A percentile compares a stretch with the other conserved stretches of the same genome.
Conservation (phyloP, 1,140 invertebrate genomes). For the Conus betulinus region DNA sequence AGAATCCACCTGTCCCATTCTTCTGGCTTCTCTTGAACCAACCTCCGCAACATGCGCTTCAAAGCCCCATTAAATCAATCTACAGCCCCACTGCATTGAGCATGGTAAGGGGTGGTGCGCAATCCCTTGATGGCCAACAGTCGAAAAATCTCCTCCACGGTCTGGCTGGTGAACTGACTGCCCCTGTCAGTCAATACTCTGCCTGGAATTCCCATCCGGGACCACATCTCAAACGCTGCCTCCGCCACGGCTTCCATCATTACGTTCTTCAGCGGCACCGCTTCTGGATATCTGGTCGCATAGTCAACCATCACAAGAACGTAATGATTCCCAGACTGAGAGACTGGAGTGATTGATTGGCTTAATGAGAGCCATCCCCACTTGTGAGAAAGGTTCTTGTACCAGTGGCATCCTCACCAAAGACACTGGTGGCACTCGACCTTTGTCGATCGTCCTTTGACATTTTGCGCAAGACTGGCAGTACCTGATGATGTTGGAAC, state of each 20-base stretch:
- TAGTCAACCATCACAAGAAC: background rate
- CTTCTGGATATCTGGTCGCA: background rate
- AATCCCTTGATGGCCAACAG: slow-evolving; percentile 37
- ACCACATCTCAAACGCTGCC: slow-evolving; percentile 37
- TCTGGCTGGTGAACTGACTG: background rate
- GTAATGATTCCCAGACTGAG: background rate
- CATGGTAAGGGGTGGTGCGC: slow-evolving; percentile 41
- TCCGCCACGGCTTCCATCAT: slow-evolving; percentile 38
- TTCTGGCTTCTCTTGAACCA: slow-evolving; percentile 54
- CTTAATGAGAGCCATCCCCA: background rate
- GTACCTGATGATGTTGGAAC: no score
- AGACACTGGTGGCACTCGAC: no score
- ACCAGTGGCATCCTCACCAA: no score
- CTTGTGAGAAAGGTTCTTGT: background rate
- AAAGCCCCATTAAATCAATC: slow-evolving; percentile 13
- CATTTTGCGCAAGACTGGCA: no score
- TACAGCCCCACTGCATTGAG: slow-evolving; percentile 27
- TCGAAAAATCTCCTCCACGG: slow-evolving; percentile 28
- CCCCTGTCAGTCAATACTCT: slow-evolving; percentile 44
- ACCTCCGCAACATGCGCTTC: slow-evolving; percentile 52
- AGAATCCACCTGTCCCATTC: slow-evolving; percentile 65
- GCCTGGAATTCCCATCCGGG: slow-evolving; percentile 38
- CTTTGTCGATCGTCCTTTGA: no score
- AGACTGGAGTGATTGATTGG: background rate
- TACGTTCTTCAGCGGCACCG: slow-evolving; percentile 21